Percentiles rank a stretch among this genome's conserved stretches.
Evolutionary conservation across 2,888 invertebrate species (phyloP).

Genomic region (Drosophila testacea): DNA sequence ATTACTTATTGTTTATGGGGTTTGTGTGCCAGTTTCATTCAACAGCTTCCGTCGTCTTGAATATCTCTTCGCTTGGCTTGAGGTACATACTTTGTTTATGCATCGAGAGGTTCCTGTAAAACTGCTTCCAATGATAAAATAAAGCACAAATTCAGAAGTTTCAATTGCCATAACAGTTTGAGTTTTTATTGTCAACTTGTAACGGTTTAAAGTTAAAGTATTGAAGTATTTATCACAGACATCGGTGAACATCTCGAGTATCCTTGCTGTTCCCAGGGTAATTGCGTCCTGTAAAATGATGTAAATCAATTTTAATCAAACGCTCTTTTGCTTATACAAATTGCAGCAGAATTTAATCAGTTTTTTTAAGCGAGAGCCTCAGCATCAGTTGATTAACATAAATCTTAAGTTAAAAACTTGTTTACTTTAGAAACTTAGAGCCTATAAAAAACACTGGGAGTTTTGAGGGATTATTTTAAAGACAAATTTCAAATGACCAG

Average conservation of each 20-base stretch:
- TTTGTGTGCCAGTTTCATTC: slow-evolving; percentile 54
- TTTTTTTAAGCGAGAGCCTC: not conserved
- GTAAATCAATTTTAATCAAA: slow-evolving; percentile 24
- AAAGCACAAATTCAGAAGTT: slow-evolving; percentile 5
- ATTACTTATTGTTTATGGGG: slow-evolving; percentile 47
- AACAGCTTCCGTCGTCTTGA: slow-evolving; percentile 46
- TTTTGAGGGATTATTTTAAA: not conserved
- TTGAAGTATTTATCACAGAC: too few species aligned
- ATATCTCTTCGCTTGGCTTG: slow-evolving; percentile 24
- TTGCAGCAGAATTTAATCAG: not conserved
- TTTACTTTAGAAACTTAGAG: not conserved
- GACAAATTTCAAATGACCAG: not conserved
- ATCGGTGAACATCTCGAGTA: slow-evolving; percentile 3
- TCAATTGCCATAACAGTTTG: slow-evolving; percentile 5
- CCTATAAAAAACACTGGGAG: not conserved
- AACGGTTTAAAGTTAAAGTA: not conserved
- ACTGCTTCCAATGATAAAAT: slow-evolving; percentile 7
- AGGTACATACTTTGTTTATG: slow-evolving; percentile 5
- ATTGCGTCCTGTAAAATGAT: slow-evolving; percentile 30
- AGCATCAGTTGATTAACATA: not conserved
- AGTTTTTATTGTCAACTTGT: slow-evolving; percentile 8
- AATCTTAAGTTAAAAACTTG: not conserved
- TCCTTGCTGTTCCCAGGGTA: slow-evolving; percentile 15
- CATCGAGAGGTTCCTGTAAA: slow-evolving; percentile 25
- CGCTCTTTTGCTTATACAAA: not conserved